Evolutionary conservation across 2,113 vertebrate genomes (phyloP), one percentile per base, ranked within the genome.

Genomic region (Oryzias javanicus): DNA sequence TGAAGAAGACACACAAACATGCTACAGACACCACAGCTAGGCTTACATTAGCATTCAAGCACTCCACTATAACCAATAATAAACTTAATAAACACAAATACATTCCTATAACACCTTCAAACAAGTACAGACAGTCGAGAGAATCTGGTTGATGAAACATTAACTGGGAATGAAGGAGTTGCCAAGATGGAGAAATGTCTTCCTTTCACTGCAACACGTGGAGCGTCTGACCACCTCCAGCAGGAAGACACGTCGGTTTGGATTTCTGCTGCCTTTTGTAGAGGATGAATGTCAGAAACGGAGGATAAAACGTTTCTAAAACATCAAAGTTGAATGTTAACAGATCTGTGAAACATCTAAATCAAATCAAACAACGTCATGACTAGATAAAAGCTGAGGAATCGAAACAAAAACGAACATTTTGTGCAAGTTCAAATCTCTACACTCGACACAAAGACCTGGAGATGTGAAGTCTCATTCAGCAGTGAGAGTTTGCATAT

Each of bases 1-100:
- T 77, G 49, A 64, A 25, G 35, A 50, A 67, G 60, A 54, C 68
- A 59, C 64, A 64, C 55, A 59, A 49, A 78, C 84, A 86, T 85
- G 84, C 76, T 73, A 50, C 73, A 2, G 56, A 57, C 15, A 61
- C 17, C 35, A 55, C 42, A 51, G 20, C 1, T 49, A 19, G 58
- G 27, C 24, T 6, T 8, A 35, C 14, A 62, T 25, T 56, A 19
- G 20, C 22, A 46, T 22, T 20, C 16, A 12, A 54, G 19, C 20
- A 19, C 20, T 60, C 54, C 54, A 7, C 24, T 18, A 54, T 35
- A 35, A 1, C 24, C 12, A 51, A 27, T 35, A 27, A 56, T 18
- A 44, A 61, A 25, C 70, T 44, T 55, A 19, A 65, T 7, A 25
- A 20, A 17, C 40, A 76, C 45, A 0, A 40, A 51, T 65, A 82